phyloP scores from a whole-genome alignment of 2,113 vertebrate species.

The Xiphias gladius region DNA sequence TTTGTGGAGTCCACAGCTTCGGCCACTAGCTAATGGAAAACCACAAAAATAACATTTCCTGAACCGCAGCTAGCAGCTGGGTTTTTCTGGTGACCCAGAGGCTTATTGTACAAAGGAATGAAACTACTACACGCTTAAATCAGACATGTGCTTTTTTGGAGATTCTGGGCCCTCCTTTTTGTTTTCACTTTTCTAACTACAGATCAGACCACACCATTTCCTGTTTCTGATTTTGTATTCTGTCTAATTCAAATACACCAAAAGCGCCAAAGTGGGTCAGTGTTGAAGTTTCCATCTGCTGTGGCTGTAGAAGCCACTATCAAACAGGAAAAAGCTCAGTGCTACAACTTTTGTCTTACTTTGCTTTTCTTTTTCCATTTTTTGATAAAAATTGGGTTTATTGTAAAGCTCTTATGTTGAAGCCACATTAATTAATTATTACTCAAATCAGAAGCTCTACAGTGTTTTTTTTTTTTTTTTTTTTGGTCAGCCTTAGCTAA shows the following conservation, averaged over 20 bases:
- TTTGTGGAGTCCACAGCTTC: neutral
- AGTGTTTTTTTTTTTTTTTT: neutral
- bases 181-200: constrained; percentile 23
- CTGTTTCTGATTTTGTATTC: constrained; percentile 39
- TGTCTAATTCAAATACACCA: neutral
- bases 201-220: constrained; percentile 18
- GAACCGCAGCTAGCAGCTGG: neutral
- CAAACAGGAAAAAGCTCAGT: constrained; percentile 24
- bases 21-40: constrained; percentile 17
- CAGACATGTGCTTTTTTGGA: constrained; percentile 11
- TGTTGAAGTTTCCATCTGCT: constrained; percentile 33
- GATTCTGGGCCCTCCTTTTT: neutral
- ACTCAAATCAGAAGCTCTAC: neutral
- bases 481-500: neutral
- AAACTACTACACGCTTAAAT: neutral
- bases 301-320: constrained; percentile 11
- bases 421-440: neutral
- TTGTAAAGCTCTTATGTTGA: neutral
- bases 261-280: constrained; percentile 28
- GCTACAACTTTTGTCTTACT: neutral
- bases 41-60: constrained; percentile 18
- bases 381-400: neutral
- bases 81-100: neutral
- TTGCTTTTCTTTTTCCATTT: neutral
- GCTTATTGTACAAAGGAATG: neutral